phyloP scores from a whole-genome alignment of 2,797 vertebrate genomes.

The Acipenser oxyrinchus region DNA sequence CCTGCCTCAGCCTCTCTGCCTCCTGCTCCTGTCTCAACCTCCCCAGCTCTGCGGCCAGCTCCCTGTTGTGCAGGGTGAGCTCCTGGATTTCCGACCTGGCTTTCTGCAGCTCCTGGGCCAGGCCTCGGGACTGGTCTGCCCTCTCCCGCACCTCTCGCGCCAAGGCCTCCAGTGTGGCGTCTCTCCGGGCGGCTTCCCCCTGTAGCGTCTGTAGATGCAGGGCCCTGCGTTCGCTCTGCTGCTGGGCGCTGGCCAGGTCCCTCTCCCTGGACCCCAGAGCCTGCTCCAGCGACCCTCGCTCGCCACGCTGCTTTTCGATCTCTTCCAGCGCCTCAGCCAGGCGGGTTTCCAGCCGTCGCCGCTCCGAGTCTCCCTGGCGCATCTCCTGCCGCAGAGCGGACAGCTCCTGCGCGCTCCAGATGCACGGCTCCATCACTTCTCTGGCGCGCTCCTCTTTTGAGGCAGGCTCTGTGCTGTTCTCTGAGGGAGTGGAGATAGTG shows the following conservation, averaged over 20 bases:
- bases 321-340: conserved; percentile 36
- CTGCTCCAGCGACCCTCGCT: conserved; percentile 31
- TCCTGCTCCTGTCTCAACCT: conserved; percentile 30
- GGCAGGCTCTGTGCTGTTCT: background rate
- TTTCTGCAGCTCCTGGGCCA: conserved; percentile 30
- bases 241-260: conserved; percentile 29
- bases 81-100: conserved; percentile 33
- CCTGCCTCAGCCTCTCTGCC: conserved; percentile 12
- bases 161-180: conserved; percentile 23
- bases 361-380: conserved; percentile 29
- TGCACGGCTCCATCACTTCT: conserved; percentile 22
- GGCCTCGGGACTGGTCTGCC: conserved; percentile 21
- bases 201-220: conserved; percentile 22
- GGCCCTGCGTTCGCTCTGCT: conserved; percentile 11
- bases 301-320: conserved; percentile 28
- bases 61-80: conserved; percentile 30
- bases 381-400: conserved; percentile 18
- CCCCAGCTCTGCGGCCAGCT: conserved; percentile 30
- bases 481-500: conserved; percentile 7
- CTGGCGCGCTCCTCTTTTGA: background rate
- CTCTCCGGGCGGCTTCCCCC: conserved; percentile 21
- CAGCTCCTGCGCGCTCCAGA: conserved; percentile 42
- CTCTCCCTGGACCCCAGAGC: conserved; percentile 34
- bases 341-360: conserved; percentile 28
- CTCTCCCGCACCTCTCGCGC: conserved; percentile 33